Evolutionary conservation across 1,140 invertebrate species (phyloP).

Genomic region (Papilio polytes): DNA sequence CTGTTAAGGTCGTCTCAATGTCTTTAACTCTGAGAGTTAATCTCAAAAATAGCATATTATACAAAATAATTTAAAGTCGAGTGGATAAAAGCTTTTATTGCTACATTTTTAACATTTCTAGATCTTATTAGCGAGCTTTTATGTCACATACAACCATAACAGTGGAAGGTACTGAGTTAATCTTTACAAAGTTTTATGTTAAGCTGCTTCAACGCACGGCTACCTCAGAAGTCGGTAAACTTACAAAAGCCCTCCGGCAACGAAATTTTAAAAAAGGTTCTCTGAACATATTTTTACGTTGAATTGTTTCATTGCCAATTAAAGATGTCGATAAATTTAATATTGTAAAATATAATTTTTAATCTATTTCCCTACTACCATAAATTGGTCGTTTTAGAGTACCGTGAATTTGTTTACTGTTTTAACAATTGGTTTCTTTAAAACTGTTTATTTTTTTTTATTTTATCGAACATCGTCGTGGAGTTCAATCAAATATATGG

Average conservation of each 20-base stretch:
- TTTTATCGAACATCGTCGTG: neutral
- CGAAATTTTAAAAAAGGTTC: neutral
- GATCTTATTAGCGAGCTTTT: no score
- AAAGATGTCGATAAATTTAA: neutral
- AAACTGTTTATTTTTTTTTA: neutral
- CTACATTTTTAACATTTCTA: no score
- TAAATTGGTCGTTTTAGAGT: no score
- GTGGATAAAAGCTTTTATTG: no score
- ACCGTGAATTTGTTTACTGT: no score
- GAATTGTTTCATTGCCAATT: neutral
- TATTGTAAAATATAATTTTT: no score
- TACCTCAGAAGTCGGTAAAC: neutral
- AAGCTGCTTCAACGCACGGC: neutral
- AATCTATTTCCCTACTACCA: no score
- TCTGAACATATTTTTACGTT: neutral
- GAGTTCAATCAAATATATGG: conserved; percentile 9
- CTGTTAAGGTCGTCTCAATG: no score
- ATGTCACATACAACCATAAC: no score
- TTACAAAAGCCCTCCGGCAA: neutral
- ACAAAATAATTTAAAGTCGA: no score
- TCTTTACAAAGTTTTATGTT: conserved; percentile 1
- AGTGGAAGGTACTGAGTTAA: neutral
- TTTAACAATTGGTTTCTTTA: neutral
- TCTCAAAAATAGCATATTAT: no score
- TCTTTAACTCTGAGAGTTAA: no score